Conservation (phyloP, 2,888 invertebrate species). For the Creontiades dilutus region DNA sequence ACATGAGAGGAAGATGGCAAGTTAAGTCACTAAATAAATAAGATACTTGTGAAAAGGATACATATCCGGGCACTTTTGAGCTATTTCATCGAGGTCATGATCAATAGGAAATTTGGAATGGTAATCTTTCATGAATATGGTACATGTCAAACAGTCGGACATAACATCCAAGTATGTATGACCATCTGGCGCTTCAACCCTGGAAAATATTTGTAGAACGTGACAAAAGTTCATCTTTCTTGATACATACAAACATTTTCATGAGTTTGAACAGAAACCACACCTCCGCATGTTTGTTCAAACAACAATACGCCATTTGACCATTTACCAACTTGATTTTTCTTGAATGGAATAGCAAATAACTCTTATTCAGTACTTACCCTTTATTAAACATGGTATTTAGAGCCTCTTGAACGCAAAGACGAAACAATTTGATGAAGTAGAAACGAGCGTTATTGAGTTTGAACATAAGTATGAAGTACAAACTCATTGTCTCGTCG, state of each 20-base stretch:
- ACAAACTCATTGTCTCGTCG: slow-evolving; percentile 78
- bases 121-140: slow-evolving; percentile 85
- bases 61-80: slow-evolving; percentile 84
- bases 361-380: slow-evolving; percentile 5
- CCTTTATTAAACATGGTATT: slow-evolving; percentile 47
- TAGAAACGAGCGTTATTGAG: slow-evolving; percentile 71
- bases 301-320: too few relatives aligned
- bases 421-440: slow-evolving; percentile 70
- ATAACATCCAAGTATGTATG: slow-evolving; percentile 80
- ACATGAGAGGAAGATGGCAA: too few relatives aligned
- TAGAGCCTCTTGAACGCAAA: slow-evolving; percentile 66
- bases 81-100: slow-evolving; percentile 84
- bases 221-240: too few relatives aligned
- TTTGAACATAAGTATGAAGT: slow-evolving; percentile 75
- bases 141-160: slow-evolving; percentile 80
- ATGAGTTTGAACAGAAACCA: too few relatives aligned
- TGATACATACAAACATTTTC: too few relatives aligned
- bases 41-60: slow-evolving; percentile 80
- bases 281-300: too few relatives aligned
- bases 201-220: slow-evolving; percentile 15
- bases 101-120: slow-evolving; percentile 84
- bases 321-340: too few relatives aligned
- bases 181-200: slow-evolving; percentile 75
- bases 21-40: too few relatives aligned
- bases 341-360: too few relatives aligned